phyloP scores from a whole-genome alignment of 2,797 vertebrate genomes.

The Phrynocephalus guinanensis region DNA sequence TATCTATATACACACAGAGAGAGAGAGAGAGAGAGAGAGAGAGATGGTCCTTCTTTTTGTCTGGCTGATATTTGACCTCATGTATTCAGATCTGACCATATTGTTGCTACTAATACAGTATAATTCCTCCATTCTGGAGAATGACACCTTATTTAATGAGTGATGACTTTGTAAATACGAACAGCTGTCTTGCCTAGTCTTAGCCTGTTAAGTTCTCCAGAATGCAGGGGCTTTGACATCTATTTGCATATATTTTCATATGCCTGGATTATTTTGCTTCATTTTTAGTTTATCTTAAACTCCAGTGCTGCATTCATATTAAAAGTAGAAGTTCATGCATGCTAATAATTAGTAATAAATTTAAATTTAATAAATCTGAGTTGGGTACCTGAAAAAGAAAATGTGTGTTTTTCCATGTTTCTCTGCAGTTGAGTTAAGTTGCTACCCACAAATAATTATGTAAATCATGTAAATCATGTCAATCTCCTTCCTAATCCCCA shows the following conservation, averaged over 20 bases:
- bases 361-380: neutral
- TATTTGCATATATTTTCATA: neutral
- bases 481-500: neutral
- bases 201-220: neutral
- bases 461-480: neutral
- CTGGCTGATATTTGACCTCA: constrained; percentile 31
- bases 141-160: constrained; percentile 17
- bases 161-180: neutral
- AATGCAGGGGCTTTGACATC: neutral
- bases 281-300: constrained; percentile 27
- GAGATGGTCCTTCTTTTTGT: constrained; percentile 1
- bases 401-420: neutral
- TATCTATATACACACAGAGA: too few species aligned
- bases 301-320: constrained; percentile 15
- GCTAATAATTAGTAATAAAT: neutral
- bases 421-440: neutral
- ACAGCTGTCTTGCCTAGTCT: constrained; percentile 32
- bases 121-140: constrained; percentile 22
- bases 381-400: neutral
- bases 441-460: neutral
- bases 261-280: neutral
- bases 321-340: neutral
- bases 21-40: neutral
- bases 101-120: constrained; percentile 10
- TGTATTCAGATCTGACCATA: constrained; percentile 23